phyloP scores from a whole-genome alignment of 2,113 vertebrate species.

The Podarcis raffonei region DNA sequence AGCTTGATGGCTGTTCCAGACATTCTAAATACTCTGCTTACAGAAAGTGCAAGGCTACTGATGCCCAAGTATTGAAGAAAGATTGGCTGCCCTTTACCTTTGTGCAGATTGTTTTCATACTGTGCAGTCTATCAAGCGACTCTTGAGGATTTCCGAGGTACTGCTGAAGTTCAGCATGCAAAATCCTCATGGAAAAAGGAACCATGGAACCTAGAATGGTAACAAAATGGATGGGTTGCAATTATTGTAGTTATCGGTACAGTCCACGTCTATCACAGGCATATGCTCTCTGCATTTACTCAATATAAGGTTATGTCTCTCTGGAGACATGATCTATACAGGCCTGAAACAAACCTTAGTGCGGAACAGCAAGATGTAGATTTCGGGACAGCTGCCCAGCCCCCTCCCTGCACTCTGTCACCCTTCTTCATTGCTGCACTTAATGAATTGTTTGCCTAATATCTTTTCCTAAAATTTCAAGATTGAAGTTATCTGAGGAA shows the following conservation, averaged over 20 bases:
- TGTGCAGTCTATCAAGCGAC: constrained; percentile 91
- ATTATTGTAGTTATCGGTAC: background rate
- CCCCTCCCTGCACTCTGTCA: background rate
- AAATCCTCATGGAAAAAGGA: constrained; percentile 95
- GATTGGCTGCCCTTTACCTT: constrained; percentile 73
- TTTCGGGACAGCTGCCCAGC: background rate
- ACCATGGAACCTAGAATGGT: constrained; percentile 90
- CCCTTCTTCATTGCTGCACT: background rate
- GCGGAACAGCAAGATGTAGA: background rate
- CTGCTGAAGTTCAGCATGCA: constrained; percentile 95
- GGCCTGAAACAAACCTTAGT: background rate
- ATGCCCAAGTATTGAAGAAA: background rate
- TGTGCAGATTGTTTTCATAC: constrained; percentile 88
- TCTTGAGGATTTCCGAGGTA: constrained; percentile 93
- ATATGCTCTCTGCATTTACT: background rate
- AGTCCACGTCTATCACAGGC: background rate
- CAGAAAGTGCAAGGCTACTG: background rate
- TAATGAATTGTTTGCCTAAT: background rate
- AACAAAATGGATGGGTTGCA: background rate
- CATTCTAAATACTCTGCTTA: constrained; percentile 1
- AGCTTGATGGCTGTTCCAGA: background rate
- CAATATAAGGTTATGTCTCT: background rate
- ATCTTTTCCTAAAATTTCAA: background rate
- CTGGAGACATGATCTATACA: background rate
- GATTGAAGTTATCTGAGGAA: background rate